Evolutionary conservation across 2,888 invertebrate genomes (phyloP), one percentile per base, ranked within the genome.

Genomic region (Thereva nobilitata): DNA sequence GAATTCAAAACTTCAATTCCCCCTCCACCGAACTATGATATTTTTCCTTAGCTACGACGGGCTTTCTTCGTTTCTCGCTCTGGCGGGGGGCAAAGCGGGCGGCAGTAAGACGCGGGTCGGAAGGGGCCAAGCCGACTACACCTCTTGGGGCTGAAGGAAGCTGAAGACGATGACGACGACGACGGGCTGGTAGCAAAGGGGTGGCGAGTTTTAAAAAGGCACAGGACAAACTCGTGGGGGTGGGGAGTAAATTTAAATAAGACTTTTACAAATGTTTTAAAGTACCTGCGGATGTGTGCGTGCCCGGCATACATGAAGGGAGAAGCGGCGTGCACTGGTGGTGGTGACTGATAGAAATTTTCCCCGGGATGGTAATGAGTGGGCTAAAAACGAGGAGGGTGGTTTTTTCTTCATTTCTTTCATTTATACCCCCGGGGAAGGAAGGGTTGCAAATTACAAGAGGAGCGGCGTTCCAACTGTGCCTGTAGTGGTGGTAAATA

Each of bases 381-480:
- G 64, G 64, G 64, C 54, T 10, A 40, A 54, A 64, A 54, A 35
- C 47, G 47, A 44, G 40, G 50, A 64, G 64, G 64, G 53, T 64
- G 64, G 64, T 64, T 64, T 53, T 64, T 64, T 64, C 64, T 42
- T 64, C 53, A 44, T 64, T 64, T 64, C 64, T 55, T 64, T 64
- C 64, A 64, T 64, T 64, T 64, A 64, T 64, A 45, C 54, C 54
- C 54, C 10, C 40, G 47, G 53, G 64, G 54, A 47, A 55, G 64
- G 64, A 64, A 64, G 64, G 64, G 64, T 64, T 64, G 54, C 54
- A 64, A 57, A 64, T 64, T 64, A 64, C 47, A 54, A 52, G 10
- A 42, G 23, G 5, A 37, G 40, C 42, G 55, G 41, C 23, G 40
- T 4, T 56, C 1, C 42, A 0, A 4, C n/a, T 56, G 6, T 38